Base-by-base conservation (phyloP, 2,888 invertebrate genomes). In the Eupithecia subumbrata region DNA sequence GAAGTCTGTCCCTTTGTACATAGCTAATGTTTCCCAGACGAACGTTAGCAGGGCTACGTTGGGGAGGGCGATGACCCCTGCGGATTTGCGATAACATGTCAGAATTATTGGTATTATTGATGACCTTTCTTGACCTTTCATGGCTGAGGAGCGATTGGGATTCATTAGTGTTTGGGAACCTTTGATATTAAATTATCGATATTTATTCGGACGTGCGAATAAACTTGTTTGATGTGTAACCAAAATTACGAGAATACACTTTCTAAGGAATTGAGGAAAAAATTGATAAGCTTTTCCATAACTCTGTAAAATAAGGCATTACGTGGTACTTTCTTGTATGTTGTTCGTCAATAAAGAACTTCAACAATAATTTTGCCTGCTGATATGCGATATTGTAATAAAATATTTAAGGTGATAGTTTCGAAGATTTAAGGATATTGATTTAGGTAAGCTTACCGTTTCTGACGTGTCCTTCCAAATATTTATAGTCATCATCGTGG, bases 61-160 rank as follows among this genome's bases (percentile, higher is more conserved):
- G 5, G 97, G 97, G 80, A 96, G 96, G 18, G 96, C 88, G 74
- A 96, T 95, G 64, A 96, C 89, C n/a, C 96, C 96, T 91, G 71
- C 16, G 25, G 1, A 43, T 68, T 64, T 34, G 34, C 8, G 64
- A 64, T 64, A 34, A n/a, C 16, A 60, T 22, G 25, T 60, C 25
- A 25, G 1, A 60, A 60, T 60, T 60, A 4, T 56, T 22, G 8
- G 9, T 56, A 22, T 56, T 5, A 22, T 56, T 56, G 22, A 22
- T 22, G 11, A 52, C 8, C n/a, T 12, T 52, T 11, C 45, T 45
- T 43, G 43, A 16, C 45, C 16, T 22, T 56, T 48, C 5, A n/a
- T 56, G 22, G 22, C 5, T 25, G 25, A 14, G 56, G 14, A 60
- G 12, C 9, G 12, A 60, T 60, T 12, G 12, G 22, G 56, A 60